A percentile compares a stretch with the other conserved stretches of the same genome.
phyloP scores from a whole-genome alignment of 2,888 invertebrate genomes.

The Imbricaverruca yamaguchii region DNA sequence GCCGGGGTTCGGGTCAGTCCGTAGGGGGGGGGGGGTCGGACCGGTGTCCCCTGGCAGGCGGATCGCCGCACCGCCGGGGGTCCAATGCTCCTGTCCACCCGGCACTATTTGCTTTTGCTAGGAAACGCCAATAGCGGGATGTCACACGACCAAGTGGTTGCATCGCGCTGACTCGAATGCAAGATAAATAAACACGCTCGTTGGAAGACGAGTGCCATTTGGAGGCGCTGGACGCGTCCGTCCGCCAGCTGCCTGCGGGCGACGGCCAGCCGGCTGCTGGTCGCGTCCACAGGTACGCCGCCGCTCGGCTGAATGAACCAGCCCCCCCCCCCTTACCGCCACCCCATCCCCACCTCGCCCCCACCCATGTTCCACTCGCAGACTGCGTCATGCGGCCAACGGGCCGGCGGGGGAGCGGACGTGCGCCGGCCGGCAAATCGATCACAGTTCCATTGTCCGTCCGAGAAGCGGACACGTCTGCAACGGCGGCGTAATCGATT shows the following conservation, averaged over 20 bases:
- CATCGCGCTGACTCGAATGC: conserved; percentile 1
- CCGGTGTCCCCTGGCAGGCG: too few relatives aligned
- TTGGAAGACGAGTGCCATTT: not conserved
- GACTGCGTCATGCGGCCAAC: not conserved
- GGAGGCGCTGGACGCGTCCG: not conserved
- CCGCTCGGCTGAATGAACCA: not conserved
- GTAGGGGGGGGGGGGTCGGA: too few relatives aligned
- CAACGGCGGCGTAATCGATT: not conserved
- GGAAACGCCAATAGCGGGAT: conserved; percentile 17
- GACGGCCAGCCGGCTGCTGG: not conserved
- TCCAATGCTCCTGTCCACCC: too few relatives aligned
- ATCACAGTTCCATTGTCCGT: not conserved
- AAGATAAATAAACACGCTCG: conserved; percentile 3
- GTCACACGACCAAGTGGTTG: conserved; percentile 16
- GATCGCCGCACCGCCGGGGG: too few relatives aligned
- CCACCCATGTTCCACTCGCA: too few relatives aligned
- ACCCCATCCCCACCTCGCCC: not conserved
- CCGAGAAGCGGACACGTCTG: conserved; percentile 3
- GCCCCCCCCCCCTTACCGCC: not conserved
- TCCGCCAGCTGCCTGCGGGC: not conserved
- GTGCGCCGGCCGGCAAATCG: not conserved
- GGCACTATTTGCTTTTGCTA: conserved; percentile 11
- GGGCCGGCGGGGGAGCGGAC: not conserved
- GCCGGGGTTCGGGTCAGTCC: not conserved
- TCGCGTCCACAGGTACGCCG: not conserved